Conservation (phyloP, 2,113 vertebrate genomes). For the Cepphus grylle region DNA sequence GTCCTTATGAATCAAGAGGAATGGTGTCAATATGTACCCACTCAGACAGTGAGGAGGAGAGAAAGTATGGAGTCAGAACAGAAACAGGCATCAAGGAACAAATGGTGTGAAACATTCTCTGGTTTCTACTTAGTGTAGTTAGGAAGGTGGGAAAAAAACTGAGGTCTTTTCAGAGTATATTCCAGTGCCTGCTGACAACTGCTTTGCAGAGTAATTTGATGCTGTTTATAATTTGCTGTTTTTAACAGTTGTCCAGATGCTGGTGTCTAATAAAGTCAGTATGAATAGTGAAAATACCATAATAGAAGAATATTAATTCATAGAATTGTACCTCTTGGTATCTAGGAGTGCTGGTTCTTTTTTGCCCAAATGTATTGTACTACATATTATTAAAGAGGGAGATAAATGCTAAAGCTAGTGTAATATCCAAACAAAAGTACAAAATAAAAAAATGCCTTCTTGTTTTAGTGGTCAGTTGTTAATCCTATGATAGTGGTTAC, state of each 20-base stretch:
- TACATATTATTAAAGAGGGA: neutral
- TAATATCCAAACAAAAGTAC: neutral
- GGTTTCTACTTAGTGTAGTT: neutral
- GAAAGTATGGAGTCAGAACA: neutral
- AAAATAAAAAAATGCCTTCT: neutral
- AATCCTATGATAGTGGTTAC: neutral
- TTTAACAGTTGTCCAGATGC: neutral
- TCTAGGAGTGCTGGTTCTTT: neutral
- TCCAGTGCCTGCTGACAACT: neutral
- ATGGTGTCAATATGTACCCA: neutral
- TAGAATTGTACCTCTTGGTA: neutral
- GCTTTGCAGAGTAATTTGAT: neutral
- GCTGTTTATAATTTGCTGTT: neutral
- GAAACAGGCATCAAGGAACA: neutral
- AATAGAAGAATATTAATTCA: neutral
- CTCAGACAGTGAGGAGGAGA: neutral
- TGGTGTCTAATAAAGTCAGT: neutral
- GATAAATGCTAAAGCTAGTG: neutral
- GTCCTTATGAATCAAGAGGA: neutral
- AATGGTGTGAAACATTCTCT: neutral
- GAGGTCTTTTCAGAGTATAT: neutral
- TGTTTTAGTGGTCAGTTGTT: neutral
- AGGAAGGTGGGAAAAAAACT: neutral
- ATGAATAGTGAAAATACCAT: neutral
- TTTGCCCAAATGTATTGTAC: neutral